Conservation (phyloP, 2,113 vertebrate species). For the Pelvicachromis taeniatus region DNA sequence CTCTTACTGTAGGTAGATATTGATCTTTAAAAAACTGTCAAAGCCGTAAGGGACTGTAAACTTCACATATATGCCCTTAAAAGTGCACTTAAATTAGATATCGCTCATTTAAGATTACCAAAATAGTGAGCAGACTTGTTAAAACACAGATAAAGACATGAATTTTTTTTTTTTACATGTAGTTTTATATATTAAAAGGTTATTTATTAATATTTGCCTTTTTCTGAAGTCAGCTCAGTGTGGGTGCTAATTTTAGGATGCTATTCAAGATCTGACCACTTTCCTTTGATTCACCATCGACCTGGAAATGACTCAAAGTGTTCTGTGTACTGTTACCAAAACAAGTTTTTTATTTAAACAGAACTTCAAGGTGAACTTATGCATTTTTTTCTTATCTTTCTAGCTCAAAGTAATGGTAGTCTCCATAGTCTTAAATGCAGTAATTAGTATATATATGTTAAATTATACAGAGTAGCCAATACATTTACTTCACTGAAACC, state of each 20-base stretch:
- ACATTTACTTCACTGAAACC: not conserved
- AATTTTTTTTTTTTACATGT: not conserved
- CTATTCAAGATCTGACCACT: not conserved
- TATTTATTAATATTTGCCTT: not conserved
- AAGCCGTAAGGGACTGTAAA: not conserved
- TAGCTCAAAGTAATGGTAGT: not conserved
- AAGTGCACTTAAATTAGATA: not conserved
- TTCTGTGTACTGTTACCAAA: fast-evolving
- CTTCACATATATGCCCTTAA: not conserved
- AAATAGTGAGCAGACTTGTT: not conserved
- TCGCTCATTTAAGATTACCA: not conserved
- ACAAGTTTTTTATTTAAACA: not conserved
- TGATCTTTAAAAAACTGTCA: not conserved
- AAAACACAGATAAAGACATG: not conserved
- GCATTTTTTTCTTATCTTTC: fast-evolving
- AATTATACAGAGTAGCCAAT: not conserved
- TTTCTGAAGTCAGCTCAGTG: not conserved
- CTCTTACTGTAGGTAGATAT: not conserved
- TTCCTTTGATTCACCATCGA: not conserved
- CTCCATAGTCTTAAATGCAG: not conserved
- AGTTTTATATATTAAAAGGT: not conserved
- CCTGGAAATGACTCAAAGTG: not conserved
- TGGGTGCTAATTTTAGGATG: not conserved
- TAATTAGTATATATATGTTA: not conserved
- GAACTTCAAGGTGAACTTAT: not conserved